Evolutionary conservation across 2,888 invertebrate genomes (phyloP).

Genomic region (Drosophila greeni): DNA sequence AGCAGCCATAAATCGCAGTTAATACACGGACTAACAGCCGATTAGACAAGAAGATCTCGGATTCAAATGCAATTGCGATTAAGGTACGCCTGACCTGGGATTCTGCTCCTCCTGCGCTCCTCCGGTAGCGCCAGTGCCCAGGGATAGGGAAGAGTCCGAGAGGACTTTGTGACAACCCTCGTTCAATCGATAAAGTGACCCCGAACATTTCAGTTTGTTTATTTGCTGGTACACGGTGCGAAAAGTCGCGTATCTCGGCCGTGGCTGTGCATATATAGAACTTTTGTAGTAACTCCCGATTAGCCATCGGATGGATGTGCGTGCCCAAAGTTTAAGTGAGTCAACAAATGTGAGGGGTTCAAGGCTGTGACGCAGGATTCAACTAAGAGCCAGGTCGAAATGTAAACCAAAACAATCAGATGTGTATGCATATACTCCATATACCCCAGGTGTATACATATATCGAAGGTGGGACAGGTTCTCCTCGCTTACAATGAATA

Average conservation of each 20-base stretch:
- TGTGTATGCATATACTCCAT: slow-evolving; percentile 5
- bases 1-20: slow-evolving; percentile 14
- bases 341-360: slow-evolving; percentile 63
- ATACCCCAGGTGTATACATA: not conserved
- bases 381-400: slow-evolving; percentile 55
- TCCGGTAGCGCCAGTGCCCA: not conserved
- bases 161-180: slow-evolving; percentile 22
- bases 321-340: slow-evolving; percentile 41
- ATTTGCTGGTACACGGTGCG: slow-evolving; percentile 30
- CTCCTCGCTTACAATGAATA: slow-evolving; percentile 25
- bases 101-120: not conserved
- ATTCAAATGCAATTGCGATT: slow-evolving; percentile 30
- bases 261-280: slow-evolving; percentile 5
- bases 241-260: slow-evolving; percentile 37
- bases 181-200: slow-evolving; percentile 70
- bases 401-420: slow-evolving; percentile 37
- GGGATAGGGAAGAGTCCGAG: not conserved
- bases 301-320: slow-evolving; percentile 44
- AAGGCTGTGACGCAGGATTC: slow-evolving; percentile 54
- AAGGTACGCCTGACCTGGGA: slow-evolving; percentile 13
- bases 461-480: slow-evolving; percentile 13
- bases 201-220: slow-evolving; percentile 40
- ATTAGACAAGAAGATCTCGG: not conserved
- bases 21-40: slow-evolving; percentile 12
- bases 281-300: slow-evolving; percentile 24